Base-by-base conservation (phyloP, 1,140 invertebrate species). In the Belonocnema kinseyi region DNA sequence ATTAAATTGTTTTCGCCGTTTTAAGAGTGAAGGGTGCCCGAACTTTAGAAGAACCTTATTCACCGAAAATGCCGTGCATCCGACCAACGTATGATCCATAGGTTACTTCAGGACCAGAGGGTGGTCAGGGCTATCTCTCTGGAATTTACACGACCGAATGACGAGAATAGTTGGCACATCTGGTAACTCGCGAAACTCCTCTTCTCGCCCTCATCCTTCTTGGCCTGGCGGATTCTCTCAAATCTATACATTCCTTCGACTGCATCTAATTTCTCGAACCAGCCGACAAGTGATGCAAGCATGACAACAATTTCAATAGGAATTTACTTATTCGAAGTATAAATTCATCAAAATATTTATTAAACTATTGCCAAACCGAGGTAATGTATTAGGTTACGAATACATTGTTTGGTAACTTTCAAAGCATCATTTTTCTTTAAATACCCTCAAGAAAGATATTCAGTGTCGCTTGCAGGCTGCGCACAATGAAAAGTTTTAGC, bases 81-180 rank as follows among this genome's bases (percentile, higher is more conserved):
- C 8, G 3, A 33, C 11, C 8, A 58, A 3, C 2, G 17, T 13
- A 26, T 21, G 13, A 46, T 66, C 40, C 26, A 33, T 66, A 21
- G 21, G 56, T 66, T 66, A 14, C 12, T 14, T 40, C 13, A 33
- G 1, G 33, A 46, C 58, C 58, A 40, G 14, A 66, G n/a, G 40
- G 46, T 66, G 17, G 61, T 66, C 61, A 10, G 61, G 14, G 16
- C 21, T 13, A n/a, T 46, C 61, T 66, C 8, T 16, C 33, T 66
- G 61, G 61, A 40, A 66, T 66, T 66, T 66, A 26, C 61, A 40
- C 10, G 61, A 66, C 40, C 61, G 26, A 66, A 66, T 40, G 61
- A 66, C 33, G 61, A 66, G 61, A 66, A 66, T 66, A 66, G 33
- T 66, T 66, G 61, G 61, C 61, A 66, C 33, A 33, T 66, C 16